A percentile compares a stretch with the other conserved stretches of the same genome.
phyloP scores from a whole-genome alignment of 2,113 vertebrate genomes.

The Peromyscus leucopus region DNA sequence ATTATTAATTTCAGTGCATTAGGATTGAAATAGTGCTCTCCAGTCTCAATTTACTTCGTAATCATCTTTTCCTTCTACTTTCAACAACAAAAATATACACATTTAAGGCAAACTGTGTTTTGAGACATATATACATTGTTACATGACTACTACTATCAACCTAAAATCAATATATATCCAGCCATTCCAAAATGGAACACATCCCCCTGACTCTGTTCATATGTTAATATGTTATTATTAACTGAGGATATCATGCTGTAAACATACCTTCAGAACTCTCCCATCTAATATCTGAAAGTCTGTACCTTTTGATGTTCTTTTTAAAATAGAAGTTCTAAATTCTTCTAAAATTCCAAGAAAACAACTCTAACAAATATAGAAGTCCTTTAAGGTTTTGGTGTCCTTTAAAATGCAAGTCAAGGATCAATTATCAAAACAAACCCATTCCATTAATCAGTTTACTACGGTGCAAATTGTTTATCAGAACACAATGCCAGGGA shows the following conservation, averaged over 20 bases:
- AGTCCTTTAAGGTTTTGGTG: slow-evolving; percentile 58
- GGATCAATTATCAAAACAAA: slow-evolving; percentile 81
- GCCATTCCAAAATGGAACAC: background rate
- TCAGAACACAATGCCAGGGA: slow-evolving; percentile 82
- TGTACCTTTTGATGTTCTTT: background rate
- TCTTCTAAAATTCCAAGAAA: background rate
- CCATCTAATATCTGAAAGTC: background rate
- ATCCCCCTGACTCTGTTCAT: background rate
- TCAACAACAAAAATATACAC: background rate
- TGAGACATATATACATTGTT: background rate
- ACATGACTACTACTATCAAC: background rate
- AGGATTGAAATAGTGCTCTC: background rate
- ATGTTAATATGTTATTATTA: background rate
- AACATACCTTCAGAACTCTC: background rate
- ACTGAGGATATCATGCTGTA: background rate
- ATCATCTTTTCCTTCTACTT: background rate
- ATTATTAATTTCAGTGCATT: background rate
- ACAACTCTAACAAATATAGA: slow-evolving; percentile 64
- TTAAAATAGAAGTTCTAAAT: slow-evolving; percentile 55
- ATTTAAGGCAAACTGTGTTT: background rate
- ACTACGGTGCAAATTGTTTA: slow-evolving; percentile 83
- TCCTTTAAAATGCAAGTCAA: slow-evolving; percentile 81
- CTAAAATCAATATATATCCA: background rate
- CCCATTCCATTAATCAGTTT: slow-evolving; percentile 78
- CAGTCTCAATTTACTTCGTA: slow-evolving; percentile 42